phyloP scores from a whole-genome alignment of 92 coral and sea anemone species.

The Porites evermanni region DNA sequence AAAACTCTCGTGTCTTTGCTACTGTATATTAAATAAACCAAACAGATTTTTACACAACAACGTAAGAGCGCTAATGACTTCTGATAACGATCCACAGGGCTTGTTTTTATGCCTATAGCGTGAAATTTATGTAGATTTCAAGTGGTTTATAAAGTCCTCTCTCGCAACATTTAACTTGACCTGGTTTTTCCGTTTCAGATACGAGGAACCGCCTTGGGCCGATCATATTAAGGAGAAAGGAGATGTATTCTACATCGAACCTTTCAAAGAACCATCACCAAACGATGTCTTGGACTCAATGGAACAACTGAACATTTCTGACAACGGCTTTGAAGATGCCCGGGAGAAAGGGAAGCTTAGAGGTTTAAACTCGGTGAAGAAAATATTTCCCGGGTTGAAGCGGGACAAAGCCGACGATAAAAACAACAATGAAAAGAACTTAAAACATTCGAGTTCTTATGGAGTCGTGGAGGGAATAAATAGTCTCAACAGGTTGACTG shows the following conservation, averaged over 20 bases:
- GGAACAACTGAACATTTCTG: slow-evolving; percentile 71
- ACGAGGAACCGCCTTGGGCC: slow-evolving; percentile 98
- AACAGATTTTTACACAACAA: background rate
- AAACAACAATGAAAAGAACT: slow-evolving; percentile 74
- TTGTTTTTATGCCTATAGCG: slow-evolving; percentile 22
- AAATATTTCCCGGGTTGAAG: slow-evolving; percentile 74
- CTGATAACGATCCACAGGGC: slow-evolving; percentile 21
- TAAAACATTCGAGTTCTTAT: slow-evolving; percentile 57
- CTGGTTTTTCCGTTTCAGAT: slow-evolving; percentile 51
- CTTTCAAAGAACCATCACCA: slow-evolving; percentile 74
- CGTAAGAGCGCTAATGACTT: slow-evolving; percentile 7
- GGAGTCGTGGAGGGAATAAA: slow-evolving; percentile 62
- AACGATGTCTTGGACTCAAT: slow-evolving; percentile 65
- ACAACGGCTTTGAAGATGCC: slow-evolving; percentile 33
- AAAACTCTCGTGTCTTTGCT: background rate
- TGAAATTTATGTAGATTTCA: slow-evolving; percentile 51
- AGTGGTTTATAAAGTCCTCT: background rate
- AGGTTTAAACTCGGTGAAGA: slow-evolving; percentile 82
- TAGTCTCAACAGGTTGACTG: slow-evolving; percentile 46
- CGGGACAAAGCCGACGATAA: slow-evolving; percentile 81
- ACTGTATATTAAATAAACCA: background rate
- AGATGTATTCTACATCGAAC: slow-evolving; percentile 94
- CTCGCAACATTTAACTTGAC: slow-evolving; percentile 22
- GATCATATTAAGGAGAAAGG: slow-evolving; percentile 93
- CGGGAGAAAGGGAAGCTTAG: slow-evolving; percentile 77